phyloP scores from a whole-genome alignment of 2,888 invertebrate species.

The Ceramica pisi region DNA sequence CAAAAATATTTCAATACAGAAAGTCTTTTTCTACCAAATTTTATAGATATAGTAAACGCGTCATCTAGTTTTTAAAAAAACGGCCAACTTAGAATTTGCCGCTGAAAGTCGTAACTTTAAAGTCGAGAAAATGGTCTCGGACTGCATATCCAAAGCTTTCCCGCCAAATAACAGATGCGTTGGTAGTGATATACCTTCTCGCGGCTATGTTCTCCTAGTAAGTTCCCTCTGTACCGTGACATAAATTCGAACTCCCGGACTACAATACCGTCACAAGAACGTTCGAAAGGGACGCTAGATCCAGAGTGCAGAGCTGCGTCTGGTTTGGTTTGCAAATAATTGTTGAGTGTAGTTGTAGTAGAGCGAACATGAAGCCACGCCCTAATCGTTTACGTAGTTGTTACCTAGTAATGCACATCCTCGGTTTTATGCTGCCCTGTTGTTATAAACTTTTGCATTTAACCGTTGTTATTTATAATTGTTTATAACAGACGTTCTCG shows the following conservation, averaged over 20 bases:
- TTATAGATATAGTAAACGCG: neutral
- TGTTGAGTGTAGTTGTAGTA: constrained; percentile 27
- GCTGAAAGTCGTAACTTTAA: neutral
- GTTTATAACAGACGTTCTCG: neutral
- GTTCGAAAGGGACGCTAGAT: neutral
- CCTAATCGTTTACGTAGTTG: constrained; percentile 7
- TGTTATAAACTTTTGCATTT: constrained; percentile 27
- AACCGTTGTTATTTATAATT: neutral
- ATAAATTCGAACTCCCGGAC: constrained; percentile 3
- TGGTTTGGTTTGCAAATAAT: constrained; percentile 13
- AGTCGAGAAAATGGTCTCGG: neutral
- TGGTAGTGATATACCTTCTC: neutral
- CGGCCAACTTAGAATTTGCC: no score
- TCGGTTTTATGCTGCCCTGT: constrained; percentile 25
- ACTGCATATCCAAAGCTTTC: neutral
- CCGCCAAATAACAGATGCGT: neutral
- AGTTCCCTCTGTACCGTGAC: constrained; percentile 1
- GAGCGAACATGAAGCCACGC: constrained; percentile 25
- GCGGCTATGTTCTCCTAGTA: constrained; percentile 26
- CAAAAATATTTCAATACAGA: no score
- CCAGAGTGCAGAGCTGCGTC: constrained; percentile 26
- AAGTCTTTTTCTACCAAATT: no score
- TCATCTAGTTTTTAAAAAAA: no score
- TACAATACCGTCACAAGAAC: constrained; percentile 9
- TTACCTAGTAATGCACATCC: neutral